These are phyloP conservation scores for Aplocera efformata DNA, from an alignment of 2,888 invertebrate genomes.

Conservation along the genomic window DNA sequence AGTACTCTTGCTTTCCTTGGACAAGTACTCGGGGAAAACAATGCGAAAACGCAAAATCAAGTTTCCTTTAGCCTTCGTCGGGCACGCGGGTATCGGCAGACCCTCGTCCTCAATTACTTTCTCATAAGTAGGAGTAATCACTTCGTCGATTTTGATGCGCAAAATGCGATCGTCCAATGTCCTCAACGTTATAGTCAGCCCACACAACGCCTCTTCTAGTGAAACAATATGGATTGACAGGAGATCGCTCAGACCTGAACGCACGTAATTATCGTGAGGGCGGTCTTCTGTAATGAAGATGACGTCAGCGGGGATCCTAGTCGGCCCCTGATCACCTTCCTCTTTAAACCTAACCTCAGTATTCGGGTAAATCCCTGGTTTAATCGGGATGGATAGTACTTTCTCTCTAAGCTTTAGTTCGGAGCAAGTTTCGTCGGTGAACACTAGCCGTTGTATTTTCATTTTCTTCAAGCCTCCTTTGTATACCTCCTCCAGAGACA, in stretches of 20 bases:
- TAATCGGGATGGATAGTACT: conserved; percentile 86
- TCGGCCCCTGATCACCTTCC: conserved; percentile 89
- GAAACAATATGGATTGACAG: conserved; percentile 81
- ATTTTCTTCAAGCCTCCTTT: conserved; percentile 90
- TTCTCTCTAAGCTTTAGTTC: conserved; percentile 85
- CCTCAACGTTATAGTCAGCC: conserved; percentile 82
- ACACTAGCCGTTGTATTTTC: conserved; percentile 87
- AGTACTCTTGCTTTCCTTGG: conserved; percentile 61
- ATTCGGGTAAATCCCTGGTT: conserved; percentile 86
- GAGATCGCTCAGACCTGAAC: conserved; percentile 84
- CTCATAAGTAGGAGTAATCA: conserved; percentile 84
- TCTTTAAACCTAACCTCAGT: conserved; percentile 87
- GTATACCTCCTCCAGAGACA: conserved; percentile 81
- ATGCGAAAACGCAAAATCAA: conserved; percentile 84
- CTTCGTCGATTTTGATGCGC: conserved; percentile 85
- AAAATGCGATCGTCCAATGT: conserved; percentile 87
- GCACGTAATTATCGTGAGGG: conserved; percentile 83
- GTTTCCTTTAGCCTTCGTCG: conserved; percentile 83
- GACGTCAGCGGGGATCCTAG: conserved; percentile 87
- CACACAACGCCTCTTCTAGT: conserved; percentile 86
- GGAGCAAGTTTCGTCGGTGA: conserved; percentile 82
- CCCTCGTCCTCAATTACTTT: conserved; percentile 87
- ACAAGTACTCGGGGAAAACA: conserved; percentile 62
- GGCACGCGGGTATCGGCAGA: conserved; percentile 83
- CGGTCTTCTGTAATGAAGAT: conserved; percentile 87